phyloP scores from a whole-genome alignment of 2,797 vertebrate species.

The Eulemur coronatus region DNA sequence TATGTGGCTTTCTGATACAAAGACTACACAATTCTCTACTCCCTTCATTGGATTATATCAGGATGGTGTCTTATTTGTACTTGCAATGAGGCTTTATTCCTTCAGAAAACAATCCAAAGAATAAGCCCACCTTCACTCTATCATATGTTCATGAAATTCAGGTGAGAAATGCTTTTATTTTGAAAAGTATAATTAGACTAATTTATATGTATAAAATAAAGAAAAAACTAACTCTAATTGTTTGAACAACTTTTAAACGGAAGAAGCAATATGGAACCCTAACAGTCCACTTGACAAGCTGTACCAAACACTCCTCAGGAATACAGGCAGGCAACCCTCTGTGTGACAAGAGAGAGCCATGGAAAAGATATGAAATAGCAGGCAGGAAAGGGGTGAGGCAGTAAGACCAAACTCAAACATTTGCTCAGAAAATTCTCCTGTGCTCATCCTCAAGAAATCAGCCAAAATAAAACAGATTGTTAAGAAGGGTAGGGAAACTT shows the following conservation, averaged over 20 bases:
- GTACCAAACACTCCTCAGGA: not conserved
- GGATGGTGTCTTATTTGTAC: not conserved
- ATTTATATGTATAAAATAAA: slow-evolving; percentile 13
- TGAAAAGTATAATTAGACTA: not conserved
- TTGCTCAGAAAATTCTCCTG: not conserved
- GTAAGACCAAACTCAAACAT: not conserved
- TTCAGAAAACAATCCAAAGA: slow-evolving; percentile 17
- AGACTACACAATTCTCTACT: not conserved
- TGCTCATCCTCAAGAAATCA: not conserved
- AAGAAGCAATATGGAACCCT: not conserved
- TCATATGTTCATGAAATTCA: not conserved
- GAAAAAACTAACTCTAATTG: not conserved
- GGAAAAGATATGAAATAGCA: not conserved
- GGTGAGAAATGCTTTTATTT: not conserved
- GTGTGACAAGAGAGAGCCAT: not conserved
- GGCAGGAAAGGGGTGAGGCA: not conserved
- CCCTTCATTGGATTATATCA: not conserved
- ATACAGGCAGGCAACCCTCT: not conserved
- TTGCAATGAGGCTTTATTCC: not conserved
- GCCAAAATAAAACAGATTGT: slow-evolving; percentile 20
- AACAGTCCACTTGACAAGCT: not conserved
- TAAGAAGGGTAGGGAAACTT: slow-evolving; percentile 29
- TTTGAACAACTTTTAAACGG: not conserved
- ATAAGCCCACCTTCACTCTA: not conserved
- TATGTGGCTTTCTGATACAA: not conserved